Base-by-base conservation (phyloP, 2,797 vertebrate species). In the Astyanax mexicanus region DNA sequence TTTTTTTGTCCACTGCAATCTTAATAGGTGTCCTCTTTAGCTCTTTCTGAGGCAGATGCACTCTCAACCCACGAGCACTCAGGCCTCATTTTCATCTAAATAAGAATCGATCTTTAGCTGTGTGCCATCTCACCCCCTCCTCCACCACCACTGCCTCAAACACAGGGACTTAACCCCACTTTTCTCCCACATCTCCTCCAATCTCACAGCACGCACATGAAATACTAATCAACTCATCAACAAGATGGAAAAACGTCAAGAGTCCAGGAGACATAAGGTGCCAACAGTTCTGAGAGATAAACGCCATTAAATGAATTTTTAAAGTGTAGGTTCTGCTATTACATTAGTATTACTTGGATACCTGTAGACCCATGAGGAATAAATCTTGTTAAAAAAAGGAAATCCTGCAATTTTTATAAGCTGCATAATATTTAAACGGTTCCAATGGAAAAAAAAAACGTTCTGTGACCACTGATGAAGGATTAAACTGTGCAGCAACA, bases 31-130 rank as follows among this genome's bases (percentile, higher is more conserved):
- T 87, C 85, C 86, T 89, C 84, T 83, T 86, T 89, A 89, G 87
- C 88, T 91, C 90, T 91, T 86, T 87, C 91, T 88, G 89, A 91
- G 85, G 88, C 91, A 89, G 89, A 90, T 92, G 92, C 89, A 86
- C 91, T 91, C 88, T 89, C 91, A 88, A 91, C 90, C 87, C 90
- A 90, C 87, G 75, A 92, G 92, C 90, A 87, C 89, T 89, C 90
- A 89, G 89, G 89, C 89, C 93, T 94, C 92, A 94, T 94, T 93
- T 94, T 94, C 92, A 94, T 94, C 92, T 94, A 93, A 94, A 94
- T 94, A 93, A 93, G 91, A 93, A 94, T 94, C 91, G 92, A 93
- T 93, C 90, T 86, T 83, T 91, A 90, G 90, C 90, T 88, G 89
- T 88, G 86, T 89, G 84, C 90, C 90, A 89, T 32, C 91, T 88